Conservation (phyloP, 2,797 vertebrate genomes). For the Mormyrus proboscirostris region DNA sequence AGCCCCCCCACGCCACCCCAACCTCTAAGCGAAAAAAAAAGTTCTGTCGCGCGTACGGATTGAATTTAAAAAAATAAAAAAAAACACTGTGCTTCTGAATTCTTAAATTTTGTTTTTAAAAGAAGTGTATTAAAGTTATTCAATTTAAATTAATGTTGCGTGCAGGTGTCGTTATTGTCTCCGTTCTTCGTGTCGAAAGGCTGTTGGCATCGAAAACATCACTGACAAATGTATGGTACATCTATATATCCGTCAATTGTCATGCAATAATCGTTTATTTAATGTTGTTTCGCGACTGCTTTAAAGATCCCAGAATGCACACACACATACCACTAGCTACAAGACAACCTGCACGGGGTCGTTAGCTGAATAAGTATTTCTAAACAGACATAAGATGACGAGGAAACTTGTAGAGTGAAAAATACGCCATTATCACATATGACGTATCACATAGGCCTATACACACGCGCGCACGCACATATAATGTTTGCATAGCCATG, state of each 20-base stretch:
- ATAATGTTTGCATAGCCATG: not conserved
- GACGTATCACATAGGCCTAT: not conserved
- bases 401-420: not conserved
- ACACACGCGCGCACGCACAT: not conserved
- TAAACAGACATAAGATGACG: not conserved
- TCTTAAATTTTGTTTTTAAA: slow-evolving; percentile 27
- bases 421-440: not conserved
- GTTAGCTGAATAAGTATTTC: not conserved
- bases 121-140: slow-evolving; percentile 30
- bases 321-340: not conserved
- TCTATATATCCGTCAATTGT: not conserved
- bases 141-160: slow-evolving; percentile 11
- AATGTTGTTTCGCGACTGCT: not conserved
- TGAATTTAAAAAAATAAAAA: not conserved
- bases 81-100: slow-evolving; percentile 33
- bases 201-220: not conserved
- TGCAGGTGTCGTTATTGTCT: slow-evolving; percentile 1
- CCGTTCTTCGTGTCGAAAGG: not conserved
- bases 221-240: not conserved
- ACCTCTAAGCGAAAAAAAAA: slow-evolving; percentile 2
- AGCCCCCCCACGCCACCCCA: not conserved
- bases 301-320: not conserved
- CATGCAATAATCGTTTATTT: not conserved
- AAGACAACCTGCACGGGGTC: not conserved
- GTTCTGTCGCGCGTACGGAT: slow-evolving; percentile 15